Evolutionary conservation across 2,113 vertebrate species (phyloP).

Genomic region (Lathamus discolor): DNA sequence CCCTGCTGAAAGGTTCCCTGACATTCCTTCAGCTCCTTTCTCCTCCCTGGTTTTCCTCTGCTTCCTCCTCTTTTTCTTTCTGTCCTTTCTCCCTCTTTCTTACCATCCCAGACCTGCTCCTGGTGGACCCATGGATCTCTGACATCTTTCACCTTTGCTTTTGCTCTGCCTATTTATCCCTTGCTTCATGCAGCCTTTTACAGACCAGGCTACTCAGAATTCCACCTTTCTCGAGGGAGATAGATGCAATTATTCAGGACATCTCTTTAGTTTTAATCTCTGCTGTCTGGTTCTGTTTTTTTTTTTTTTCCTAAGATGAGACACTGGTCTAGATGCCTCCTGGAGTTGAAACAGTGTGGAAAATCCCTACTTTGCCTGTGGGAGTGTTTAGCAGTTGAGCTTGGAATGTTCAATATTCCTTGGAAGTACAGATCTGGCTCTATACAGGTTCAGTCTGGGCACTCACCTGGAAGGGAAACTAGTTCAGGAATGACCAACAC

Average conservation of each 20-base stretch:
- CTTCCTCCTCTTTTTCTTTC: background rate
- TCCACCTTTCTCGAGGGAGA: background rate
- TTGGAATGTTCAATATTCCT: background rate
- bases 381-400: background rate
- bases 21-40: background rate
- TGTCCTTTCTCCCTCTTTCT: background rate
- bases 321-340: background rate
- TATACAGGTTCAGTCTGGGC: background rate
- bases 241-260: background rate
- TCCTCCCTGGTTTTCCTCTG: background rate
- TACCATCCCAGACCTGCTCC: background rate
- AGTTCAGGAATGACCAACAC: background rate
- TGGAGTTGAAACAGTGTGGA: background rate
- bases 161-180: background rate
- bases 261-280: background rate
- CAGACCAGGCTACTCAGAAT: background rate
- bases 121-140: background rate
- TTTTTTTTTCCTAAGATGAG: background rate
- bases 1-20: background rate
- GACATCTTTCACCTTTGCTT: background rate
- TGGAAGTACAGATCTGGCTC: background rate
- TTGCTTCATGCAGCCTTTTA: background rate
- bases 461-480: background rate
- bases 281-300: background rate
- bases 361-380: rapidly evolving